Conservation (phyloP, 1,140 invertebrate species). For the Zaprionus africanus region DNA sequence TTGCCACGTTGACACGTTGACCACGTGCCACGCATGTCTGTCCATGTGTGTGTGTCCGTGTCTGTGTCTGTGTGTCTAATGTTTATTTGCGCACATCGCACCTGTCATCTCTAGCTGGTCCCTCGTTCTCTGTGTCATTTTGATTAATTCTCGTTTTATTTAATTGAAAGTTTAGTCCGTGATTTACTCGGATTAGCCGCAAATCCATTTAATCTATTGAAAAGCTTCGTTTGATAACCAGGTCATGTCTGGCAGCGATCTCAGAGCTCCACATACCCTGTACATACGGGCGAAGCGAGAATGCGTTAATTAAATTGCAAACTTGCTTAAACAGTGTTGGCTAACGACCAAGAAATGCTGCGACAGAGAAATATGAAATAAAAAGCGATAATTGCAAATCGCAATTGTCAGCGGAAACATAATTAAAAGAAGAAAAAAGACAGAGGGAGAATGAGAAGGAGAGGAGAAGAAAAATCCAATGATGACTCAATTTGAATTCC, state of each 20-base stretch:
- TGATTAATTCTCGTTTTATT: constrained; percentile 76
- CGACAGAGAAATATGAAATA: neutral
- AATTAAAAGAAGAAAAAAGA: neutral
- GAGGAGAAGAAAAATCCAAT: neutral
- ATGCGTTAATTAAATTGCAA: neutral
- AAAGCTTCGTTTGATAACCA: neutral
- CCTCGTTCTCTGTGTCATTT: constrained; percentile 29
- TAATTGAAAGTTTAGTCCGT: constrained; percentile 68
- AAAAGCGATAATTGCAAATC: constrained; percentile 9
- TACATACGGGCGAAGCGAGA: no score
- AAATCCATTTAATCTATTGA: constrained; percentile 60
- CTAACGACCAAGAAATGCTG: neutral
- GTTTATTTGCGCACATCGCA: constrained; percentile 67
- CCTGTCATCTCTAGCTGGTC: constrained; percentile 58
- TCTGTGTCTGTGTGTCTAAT: constrained; percentile 34
- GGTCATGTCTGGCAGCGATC: neutral
- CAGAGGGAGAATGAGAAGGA: neutral
- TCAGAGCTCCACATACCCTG: neutral
- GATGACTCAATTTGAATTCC: neutral
- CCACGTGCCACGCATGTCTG: constrained; percentile 32
- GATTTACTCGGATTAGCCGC: constrained; percentile 60
- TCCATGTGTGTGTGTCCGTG: neutral
- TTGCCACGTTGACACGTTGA: constrained; percentile 71
- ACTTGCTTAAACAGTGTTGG: neutral
- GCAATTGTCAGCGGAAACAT: constrained; percentile 6